Evolutionary conservation across 2,113 vertebrate genomes (phyloP).

Genomic region (Sclerurus mexicanus): DNA sequence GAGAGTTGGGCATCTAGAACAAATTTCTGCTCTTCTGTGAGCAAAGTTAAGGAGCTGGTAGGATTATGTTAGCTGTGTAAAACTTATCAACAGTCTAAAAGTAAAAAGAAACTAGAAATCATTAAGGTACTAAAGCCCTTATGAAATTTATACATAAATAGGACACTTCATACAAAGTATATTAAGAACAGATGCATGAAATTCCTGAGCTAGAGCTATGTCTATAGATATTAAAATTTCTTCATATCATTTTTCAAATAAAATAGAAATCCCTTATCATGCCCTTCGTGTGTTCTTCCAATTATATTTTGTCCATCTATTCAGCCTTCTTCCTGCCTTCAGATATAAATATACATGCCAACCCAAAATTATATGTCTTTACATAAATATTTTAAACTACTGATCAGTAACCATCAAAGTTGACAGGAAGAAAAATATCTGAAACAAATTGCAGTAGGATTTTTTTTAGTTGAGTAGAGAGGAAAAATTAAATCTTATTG

Average conservation of each 20-base stretch:
- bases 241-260: not conserved
- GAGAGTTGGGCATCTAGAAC: not conserved
- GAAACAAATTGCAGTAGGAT: not conserved
- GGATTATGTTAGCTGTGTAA: not conserved
- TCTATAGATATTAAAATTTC: not conserved
- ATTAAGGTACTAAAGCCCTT: not conserved
- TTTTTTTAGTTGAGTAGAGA: not conserved
- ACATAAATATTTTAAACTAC: not conserved
- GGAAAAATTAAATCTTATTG: not conserved
- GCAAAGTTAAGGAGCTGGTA: not conserved
- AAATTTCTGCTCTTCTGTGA: not conserved
- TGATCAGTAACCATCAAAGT: not conserved
- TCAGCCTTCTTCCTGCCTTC: not conserved
- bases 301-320: not conserved
- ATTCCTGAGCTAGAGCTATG: not conserved
- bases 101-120: not conserved
- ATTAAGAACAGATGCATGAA: not conserved
- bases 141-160: not conserved
- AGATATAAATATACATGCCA: not conserved
- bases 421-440: not conserved
- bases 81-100: not conserved
- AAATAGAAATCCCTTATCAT: not conserved
- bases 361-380: not conserved
- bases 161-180: not conserved
- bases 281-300: not conserved